Conservation (phyloP, 1,140 invertebrate species). For the Pararge aegeria region DNA sequence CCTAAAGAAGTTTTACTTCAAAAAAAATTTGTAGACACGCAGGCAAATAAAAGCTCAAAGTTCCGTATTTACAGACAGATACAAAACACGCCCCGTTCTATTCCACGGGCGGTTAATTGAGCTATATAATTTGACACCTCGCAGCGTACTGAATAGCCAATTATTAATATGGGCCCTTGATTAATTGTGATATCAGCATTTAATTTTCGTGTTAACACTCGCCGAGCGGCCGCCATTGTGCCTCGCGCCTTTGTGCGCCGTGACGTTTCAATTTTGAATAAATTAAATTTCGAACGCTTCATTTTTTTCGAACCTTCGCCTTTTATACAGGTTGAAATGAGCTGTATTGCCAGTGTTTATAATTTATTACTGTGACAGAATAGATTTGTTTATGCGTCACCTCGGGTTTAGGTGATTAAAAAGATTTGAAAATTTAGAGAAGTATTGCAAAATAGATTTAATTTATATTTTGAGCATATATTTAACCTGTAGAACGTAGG, state of each 20-base stretch:
- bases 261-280: constrained; percentile 80
- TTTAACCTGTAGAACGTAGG: too few species aligned
- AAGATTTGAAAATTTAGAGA: constrained; percentile 5
- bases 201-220: constrained; percentile 78
- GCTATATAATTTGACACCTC: constrained; percentile 78
- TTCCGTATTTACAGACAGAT: constrained; percentile 19
- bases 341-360: constrained; percentile 59
- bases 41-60: not conserved
- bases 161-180: constrained; percentile 78
- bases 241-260: constrained; percentile 63
- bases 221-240: constrained; percentile 57
- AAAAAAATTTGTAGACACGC: not conserved
- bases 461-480: too few species aligned
- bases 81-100: constrained; percentile 44
- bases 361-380: constrained; percentile 73
- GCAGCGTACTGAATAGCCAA: constrained; percentile 74
- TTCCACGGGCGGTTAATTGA: constrained; percentile 72
- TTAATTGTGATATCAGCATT: constrained; percentile 79
- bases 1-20: too few species aligned
- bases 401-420: constrained; percentile 16
- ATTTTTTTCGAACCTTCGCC: constrained; percentile 68
- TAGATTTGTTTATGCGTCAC: constrained; percentile 44
- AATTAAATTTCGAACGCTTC: constrained; percentile 79
- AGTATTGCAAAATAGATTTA: not conserved
- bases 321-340: constrained; percentile 43